These are phyloP conservation scores for Carduelis carduelis DNA, from an alignment of 2,797 vertebrate genomes.

Conservation along the genomic window DNA sequence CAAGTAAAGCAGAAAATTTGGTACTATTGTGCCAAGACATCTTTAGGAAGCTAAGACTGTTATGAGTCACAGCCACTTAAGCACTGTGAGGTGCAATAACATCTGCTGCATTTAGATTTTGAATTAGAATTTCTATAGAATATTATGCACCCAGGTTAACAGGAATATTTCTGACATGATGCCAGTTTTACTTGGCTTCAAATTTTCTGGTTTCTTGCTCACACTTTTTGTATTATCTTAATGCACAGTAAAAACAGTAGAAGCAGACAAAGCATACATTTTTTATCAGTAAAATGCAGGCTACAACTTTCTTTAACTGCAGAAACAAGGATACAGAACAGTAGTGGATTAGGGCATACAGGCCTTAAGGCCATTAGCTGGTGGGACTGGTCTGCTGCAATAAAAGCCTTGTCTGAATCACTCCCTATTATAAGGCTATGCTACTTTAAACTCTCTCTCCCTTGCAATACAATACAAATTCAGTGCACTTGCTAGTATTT, in stretches of 20 bases:
- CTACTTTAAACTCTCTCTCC: background rate
- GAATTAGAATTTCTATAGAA: background rate
- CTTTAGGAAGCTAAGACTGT: background rate
- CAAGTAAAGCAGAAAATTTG: background rate
- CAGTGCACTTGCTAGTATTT: conserved; percentile 6
- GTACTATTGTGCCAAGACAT: background rate
- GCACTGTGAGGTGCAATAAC: background rate
- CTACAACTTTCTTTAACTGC: conserved; percentile 4
- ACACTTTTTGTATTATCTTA: background rate
- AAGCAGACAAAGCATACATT: conserved; percentile 14
- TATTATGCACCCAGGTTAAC: background rate
- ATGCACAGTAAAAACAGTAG: background rate
- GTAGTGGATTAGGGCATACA: conserved; percentile 20
- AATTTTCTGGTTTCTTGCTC: conserved; percentile 15
- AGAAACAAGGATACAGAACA: background rate
- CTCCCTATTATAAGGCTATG: background rate
- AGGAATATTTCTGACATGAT: conserved; percentile 11
- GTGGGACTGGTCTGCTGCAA: background rate
- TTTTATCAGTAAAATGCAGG: conserved; percentile 12
- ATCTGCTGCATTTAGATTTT: background rate
- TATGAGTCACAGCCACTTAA: background rate
- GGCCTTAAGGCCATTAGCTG: background rate
- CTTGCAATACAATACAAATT: conserved; percentile 4
- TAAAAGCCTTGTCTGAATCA: background rate
- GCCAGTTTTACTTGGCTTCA: background rate